Evolutionary conservation across 2,797 vertebrate species (phyloP).

Genomic region (Sebastiscus albofasciatus): DNA sequence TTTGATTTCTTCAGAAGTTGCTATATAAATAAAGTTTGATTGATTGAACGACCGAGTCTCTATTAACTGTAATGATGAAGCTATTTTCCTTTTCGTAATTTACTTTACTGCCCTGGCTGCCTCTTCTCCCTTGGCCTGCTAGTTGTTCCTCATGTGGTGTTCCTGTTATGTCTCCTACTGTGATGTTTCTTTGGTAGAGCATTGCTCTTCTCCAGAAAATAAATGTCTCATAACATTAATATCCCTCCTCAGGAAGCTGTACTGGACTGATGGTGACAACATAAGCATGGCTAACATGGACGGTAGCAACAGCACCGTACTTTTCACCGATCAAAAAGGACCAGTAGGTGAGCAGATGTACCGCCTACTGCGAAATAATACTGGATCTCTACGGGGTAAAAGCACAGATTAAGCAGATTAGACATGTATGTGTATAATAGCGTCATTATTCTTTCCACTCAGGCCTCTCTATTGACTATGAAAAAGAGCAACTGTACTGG

Average conservation of each 20-base stretch:
- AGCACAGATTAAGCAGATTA: background rate
- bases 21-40: background rate
- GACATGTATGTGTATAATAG: background rate
- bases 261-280: constrained; percentile 97
- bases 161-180: background rate
- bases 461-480: constrained; percentile 96
- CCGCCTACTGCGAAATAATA: background rate
- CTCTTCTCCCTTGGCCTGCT: background rate
- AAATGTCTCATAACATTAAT: background rate
- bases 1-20: background rate
- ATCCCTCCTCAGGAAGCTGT: constrained; percentile 87
- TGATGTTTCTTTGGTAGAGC: background rate
- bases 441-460: constrained; percentile 1
- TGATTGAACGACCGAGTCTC: background rate
- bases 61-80: background rate
- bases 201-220: background rate
- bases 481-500: constrained; percentile 93
- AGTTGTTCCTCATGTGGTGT: background rate
- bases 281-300: constrained; percentile 97
- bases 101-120: background rate
- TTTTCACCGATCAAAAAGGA: constrained; percentile 91
- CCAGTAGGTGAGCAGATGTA: constrained; percentile 88
- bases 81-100: background rate
- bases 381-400: background rate
- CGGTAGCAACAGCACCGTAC: constrained; percentile 87